Percentiles rank a stretch among this genome's conserved stretches.
phyloP scores from a whole-genome alignment of 2,797 vertebrate species.

The Enteromius viviparus region DNA sequence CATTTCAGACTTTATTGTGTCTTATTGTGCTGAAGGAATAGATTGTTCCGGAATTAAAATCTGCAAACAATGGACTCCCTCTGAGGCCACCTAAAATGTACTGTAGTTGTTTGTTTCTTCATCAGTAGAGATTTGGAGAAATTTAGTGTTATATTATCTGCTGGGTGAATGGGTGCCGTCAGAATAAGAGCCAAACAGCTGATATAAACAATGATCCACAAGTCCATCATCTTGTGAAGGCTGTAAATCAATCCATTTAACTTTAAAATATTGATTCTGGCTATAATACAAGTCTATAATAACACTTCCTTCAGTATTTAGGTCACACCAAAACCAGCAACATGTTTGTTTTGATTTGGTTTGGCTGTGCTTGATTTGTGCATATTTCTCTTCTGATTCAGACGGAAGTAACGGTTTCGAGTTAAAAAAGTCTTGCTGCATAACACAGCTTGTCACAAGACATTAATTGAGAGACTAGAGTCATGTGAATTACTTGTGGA shows the following conservation, averaged over 20 bases:
- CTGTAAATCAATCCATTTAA: neutral
- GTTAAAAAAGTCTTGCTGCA: neutral
- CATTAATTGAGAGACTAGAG: neutral
- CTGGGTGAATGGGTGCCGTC: neutral
- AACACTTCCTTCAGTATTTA: neutral
- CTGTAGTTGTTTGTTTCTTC: neutral
- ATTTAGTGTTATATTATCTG: neutral
- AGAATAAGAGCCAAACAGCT: neutral
- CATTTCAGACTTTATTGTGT: neutral
- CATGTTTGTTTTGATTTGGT: neutral
- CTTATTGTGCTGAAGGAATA: neutral
- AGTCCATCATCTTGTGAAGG: neutral
- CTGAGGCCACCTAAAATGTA: neutral
- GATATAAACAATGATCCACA: neutral
- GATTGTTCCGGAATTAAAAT: neutral
- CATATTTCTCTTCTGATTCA: neutral
- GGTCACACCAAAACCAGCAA: neutral
- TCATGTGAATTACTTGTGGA: neutral
- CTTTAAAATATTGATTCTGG: neutral
- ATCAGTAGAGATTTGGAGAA: neutral
- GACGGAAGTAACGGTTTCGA: neutral
- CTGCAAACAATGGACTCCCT: neutral
- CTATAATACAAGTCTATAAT: neutral
- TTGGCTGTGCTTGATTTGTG: neutral
- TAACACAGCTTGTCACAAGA: neutral